These are phyloP conservation scores for Teleogryllus oceanicus DNA, from an alignment of 2,888 invertebrate species.

Conservation along the genomic window DNA sequence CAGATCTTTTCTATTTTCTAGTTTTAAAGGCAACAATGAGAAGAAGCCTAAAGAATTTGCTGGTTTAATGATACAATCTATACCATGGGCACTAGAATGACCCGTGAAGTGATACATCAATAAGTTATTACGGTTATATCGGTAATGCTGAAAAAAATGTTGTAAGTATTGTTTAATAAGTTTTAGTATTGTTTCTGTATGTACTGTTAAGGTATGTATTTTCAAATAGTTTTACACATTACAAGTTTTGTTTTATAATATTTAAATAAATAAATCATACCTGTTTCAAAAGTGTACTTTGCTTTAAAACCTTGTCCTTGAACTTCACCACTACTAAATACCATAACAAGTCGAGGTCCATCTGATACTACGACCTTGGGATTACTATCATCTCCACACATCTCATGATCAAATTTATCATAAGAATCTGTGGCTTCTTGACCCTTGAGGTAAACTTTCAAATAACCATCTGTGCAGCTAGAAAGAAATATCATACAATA, in stretches of 20 bases:
- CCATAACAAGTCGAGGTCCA: conserved; percentile 89
- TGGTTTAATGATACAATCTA: too few relatives aligned
- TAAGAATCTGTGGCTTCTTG: conserved; percentile 90
- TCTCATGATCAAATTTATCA: conserved; percentile 88
- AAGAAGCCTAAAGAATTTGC: too few relatives aligned
- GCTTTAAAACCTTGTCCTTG: conserved; percentile 91
- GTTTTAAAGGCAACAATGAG: too few relatives aligned
- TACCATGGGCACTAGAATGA: too few relatives aligned
- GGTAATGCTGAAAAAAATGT: too few relatives aligned
- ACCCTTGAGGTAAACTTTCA: conserved; percentile 86
- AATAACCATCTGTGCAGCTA: conserved; percentile 84
- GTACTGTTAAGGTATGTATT: background rate
- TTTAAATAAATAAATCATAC: conserved; percentile 47
- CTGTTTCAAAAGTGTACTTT: conserved; percentile 78
- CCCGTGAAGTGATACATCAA: too few relatives aligned
- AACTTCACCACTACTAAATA: conserved; percentile 88
- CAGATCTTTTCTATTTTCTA: too few relatives aligned
- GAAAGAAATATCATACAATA: conserved; percentile 30
- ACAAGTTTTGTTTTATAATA: too few relatives aligned
- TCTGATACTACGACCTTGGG: conserved; percentile 83
- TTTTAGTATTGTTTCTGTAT: background rate
- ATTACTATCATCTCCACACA: conserved; percentile 77
- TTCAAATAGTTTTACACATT: too few relatives aligned
- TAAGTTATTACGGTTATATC: too few relatives aligned
- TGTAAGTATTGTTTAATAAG: too few relatives aligned